Percentiles rank a stretch among this genome's conserved stretches.
Conservation (phyloP, 2,888 invertebrate genomes). For the Polymixis flavicincta region DNA sequence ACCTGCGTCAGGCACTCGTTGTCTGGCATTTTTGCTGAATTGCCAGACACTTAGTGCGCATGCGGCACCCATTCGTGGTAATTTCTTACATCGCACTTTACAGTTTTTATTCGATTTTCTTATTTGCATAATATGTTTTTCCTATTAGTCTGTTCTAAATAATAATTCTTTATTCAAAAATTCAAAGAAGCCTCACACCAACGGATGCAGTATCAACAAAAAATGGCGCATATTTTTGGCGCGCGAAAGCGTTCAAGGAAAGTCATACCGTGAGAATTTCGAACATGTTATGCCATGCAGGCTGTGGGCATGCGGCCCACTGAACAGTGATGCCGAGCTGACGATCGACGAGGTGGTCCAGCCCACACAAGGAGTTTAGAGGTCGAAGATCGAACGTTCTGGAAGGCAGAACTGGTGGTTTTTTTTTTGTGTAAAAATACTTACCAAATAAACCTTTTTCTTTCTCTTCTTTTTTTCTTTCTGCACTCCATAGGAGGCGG, state of each 20-base stretch:
- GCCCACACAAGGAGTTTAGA: constrained; percentile 77
- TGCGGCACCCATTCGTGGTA: too few species aligned
- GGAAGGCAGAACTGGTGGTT: background rate
- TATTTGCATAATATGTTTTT: too few species aligned
- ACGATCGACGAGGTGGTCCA: constrained; percentile 75
- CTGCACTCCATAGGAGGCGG: too few species aligned
- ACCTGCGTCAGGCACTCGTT: too few species aligned
- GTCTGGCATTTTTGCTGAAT: too few species aligned
- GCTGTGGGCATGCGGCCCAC: constrained; percentile 76
- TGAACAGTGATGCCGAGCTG: constrained; percentile 81
- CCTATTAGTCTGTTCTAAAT: too few species aligned
- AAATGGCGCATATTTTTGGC: constrained; percentile 67
- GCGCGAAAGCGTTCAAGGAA: constrained; percentile 68
- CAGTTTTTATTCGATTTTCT: too few species aligned
- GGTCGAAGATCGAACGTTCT: constrained; percentile 19
- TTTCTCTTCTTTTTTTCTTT: too few species aligned
- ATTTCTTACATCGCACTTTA: too few species aligned
- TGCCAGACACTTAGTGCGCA: too few species aligned
- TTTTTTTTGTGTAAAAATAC: background rate
- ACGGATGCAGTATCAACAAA: constrained; percentile 70
- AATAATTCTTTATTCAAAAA: constrained; percentile 19
- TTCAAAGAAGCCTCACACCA: constrained; percentile 62
- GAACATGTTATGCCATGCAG: constrained; percentile 59
- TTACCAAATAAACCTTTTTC: too few species aligned
- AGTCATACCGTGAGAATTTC: constrained; percentile 71